Conservation (phyloP, 2,113 vertebrate genomes). For the Tragelaphus scriptus region DNA sequence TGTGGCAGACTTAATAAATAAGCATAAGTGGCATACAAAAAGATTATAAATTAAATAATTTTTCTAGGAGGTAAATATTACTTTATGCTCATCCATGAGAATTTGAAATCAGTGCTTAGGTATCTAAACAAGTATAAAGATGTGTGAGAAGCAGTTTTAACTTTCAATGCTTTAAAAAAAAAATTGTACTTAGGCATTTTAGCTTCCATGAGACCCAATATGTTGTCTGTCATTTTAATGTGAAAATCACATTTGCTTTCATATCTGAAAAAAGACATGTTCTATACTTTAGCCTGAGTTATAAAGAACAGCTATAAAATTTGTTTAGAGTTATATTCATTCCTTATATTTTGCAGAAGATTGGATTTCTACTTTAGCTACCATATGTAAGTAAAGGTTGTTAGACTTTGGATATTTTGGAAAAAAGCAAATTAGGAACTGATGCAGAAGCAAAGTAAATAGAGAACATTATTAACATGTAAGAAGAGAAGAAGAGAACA, state of each 20-base stretch:
- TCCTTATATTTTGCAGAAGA: neutral
- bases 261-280: neutral
- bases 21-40: neutral
- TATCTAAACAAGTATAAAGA: neutral
- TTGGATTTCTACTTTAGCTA: neutral
- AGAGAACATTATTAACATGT: slow-evolving; percentile 13
- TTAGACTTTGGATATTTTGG: neutral
- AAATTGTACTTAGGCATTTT: neutral
- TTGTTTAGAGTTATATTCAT: neutral
- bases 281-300: neutral
- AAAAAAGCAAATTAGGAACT: slow-evolving; percentile 19
- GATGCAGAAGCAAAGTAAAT: neutral
- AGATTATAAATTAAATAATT: neutral
- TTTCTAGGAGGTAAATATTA: neutral
- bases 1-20: neutral
- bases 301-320: neutral
- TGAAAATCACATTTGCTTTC: neutral
- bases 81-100: neutral
- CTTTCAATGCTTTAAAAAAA: neutral
- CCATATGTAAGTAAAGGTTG: neutral
- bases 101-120: neutral
- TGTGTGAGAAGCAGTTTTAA: neutral
- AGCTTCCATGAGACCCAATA: neutral
- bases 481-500: neutral
- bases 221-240: neutral